Evolutionary conservation across 2,113 vertebrate species (phyloP), one percentile per base, ranked within the genome.

Genomic region (Periophthalmus modestus): DNA sequence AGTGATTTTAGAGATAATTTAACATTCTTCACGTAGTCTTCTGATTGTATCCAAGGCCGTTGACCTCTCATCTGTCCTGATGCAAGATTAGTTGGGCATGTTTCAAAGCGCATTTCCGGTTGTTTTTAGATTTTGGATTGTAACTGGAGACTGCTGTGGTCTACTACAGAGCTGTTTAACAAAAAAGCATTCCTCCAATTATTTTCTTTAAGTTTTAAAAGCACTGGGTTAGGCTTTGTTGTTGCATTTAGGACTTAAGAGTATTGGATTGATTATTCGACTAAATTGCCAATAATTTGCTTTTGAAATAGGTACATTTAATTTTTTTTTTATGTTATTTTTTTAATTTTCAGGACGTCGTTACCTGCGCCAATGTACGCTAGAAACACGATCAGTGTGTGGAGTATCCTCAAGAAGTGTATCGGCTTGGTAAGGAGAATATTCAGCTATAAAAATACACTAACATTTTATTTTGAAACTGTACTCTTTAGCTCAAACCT

Each of bases 361-460:
- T 88, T 99, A 84, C 98, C 98, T 21, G 96, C 96, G 9, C 93
- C 95, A 1, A 99, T 98, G 96, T 98, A 96, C 89, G 94, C 95
- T 78, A 95, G 96, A 88, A 98, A 93, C 67, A 94, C 95, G 72
- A 94, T 99, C 91, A 97, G 96, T 59, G 88, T 99, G 66, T 99
- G 98, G 98, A 94, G 95, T 77, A 97, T 99, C 83, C 93, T 99
- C 74, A 98, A 96, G 84, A 99, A 98, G 81, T 99, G 98, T 84
- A 97, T 99, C 24, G 97, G 98, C 85, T 86, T 98, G 96, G 98
- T 99, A 89, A 95, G 95, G 83, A 65, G 3, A 0, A 0, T n/a
- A 2, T 50, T 72, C 28, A 36, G 24, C 55, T 57, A 19, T 21
- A 23, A 23, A 57, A 23, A 39, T 28, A 28, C 28, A 2, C 28